Evolutionary conservation across 2,113 vertebrate genomes (phyloP), one percentile per base, ranked within the genome.

Genomic region (Stigmatopora nigra): DNA sequence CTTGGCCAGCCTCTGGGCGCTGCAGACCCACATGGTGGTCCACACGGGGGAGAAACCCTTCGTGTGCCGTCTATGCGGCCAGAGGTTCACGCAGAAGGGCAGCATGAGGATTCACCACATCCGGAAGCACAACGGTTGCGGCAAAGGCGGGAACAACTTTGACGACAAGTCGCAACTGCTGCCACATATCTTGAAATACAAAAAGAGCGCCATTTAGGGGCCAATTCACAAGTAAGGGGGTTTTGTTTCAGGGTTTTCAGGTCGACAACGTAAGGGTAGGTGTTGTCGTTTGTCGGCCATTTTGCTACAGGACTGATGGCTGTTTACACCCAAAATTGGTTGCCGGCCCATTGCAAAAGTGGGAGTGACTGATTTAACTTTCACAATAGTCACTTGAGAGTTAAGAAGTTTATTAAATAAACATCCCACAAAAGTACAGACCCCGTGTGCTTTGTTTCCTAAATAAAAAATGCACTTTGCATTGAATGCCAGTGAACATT

Each of bases 371-470:
- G 12, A 41, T 60, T 59, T n/a, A 52, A 46, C 44, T 6, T 75
- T 75, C 58, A 58, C 48, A 76, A 75, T 76, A 70, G 13, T 56
- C n/a, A 64, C 64, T 36, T n/a, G 58, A 64, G 36, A 65, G 12
- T 65, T 49, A 58, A 11, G 36, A 71, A 4, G 48, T 82, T 72
- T 78, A 74, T 83, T 80, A 69, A 25, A 71, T 55, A 67, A 74
- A 68, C 22, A 68, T 25, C 56, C 5, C 20, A 61, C 65, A 61
- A 45, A 61, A 61, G 45, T 17, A 35, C n/a, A 61, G 14, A 15
- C 22, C 13, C 22, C 45, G 11, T 63, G 57, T 31, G 15, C 36
- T 36, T 45, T 22, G 45, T 63, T 31, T 53, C 19, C 48, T 56
- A 72, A 53, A 13, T 22, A 14, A 45, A 61, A 38, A 61, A 61